Evolutionary conservation across 2,797 vertebrate genomes (phyloP), one percentile per base, ranked within the genome.

Genomic region (Gambusia yucatana): DNA sequence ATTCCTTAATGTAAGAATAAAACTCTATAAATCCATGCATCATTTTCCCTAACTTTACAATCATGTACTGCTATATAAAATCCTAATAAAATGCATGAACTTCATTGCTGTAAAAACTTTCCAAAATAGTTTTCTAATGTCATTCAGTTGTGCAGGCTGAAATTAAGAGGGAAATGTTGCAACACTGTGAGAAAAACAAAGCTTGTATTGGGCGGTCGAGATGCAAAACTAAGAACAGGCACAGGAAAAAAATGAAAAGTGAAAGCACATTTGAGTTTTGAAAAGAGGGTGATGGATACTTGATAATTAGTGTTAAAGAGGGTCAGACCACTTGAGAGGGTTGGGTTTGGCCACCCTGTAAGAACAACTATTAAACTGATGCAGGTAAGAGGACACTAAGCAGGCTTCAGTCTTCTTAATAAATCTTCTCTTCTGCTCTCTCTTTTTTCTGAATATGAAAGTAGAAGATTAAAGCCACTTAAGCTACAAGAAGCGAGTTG

Each of bases 301-400:
- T 76, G 30, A 78, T 91, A 85, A 87, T 78, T 89, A 76, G 57
- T 86, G 82, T 87, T 80, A 86, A 86, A 73, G 79, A 63, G 73
- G 84, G 83, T 86, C 84, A 84, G 77, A 71, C 77, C 79, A 69
- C 7, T 3, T 76, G 59, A 87, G 77, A 81, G 75, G 65, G 84
- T 85, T 83, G 81, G n/a, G 79, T 77, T 79, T 82, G 52, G 57
- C 76, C 77, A 46, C 76, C 70, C 3, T 3, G 75, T 69, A 81
- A 82, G 77, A 76, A 84, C 75, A 73, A 77, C 55, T 80, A 59
- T 63, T 77, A 61, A 86, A 87, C 84, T n/a, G 83, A 73, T 81
- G 57, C 48, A 76, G 43, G 71, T 78, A 44, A 65, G 57, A 84
- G 55, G 73, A 46, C 69, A 55, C 13, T 14, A 76, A 77, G 36